Conservation (phyloP, 2,113 vertebrate species). For the Mastomys coucha region DNA sequence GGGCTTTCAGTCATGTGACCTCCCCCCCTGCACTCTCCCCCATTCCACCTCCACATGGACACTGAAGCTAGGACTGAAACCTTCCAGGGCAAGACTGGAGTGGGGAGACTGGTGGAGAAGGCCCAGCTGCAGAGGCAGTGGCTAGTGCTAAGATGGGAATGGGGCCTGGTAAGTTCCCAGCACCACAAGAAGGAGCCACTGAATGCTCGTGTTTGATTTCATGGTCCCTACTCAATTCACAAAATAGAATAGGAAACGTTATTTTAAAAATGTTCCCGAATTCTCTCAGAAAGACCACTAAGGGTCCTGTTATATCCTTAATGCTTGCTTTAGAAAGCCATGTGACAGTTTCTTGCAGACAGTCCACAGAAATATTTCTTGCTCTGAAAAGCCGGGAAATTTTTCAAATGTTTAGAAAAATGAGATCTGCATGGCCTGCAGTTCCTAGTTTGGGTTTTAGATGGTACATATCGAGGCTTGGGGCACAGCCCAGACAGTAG, state of each 20-base stretch:
- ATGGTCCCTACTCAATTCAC: background rate
- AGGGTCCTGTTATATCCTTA: background rate
- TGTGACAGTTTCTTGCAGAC: background rate
- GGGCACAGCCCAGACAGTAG: too few relatives aligned
- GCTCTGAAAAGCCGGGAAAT: background rate
- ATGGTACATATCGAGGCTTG: background rate
- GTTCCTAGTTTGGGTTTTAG: background rate
- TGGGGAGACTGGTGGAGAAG: background rate
- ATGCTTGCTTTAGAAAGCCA: background rate
- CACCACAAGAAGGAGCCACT: background rate
- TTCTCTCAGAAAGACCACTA: background rate
- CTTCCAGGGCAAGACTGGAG: background rate
- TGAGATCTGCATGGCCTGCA: background rate
- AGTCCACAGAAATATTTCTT: background rate
- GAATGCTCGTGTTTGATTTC: background rate
- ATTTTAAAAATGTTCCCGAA: background rate
- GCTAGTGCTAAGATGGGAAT: background rate
- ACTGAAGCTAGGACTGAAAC: background rate
- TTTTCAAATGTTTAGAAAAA: background rate
- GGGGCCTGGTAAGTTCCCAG: background rate
- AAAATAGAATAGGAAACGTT: background rate
- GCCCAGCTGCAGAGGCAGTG: background rate
- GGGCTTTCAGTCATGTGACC: background rate
- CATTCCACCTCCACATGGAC: rapidly evolving
- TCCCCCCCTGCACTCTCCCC: background rate